These are phyloP conservation scores for Chrysina gloriosa DNA, from an alignment of 2,888 invertebrate genomes.

Conservation along the genomic window DNA sequence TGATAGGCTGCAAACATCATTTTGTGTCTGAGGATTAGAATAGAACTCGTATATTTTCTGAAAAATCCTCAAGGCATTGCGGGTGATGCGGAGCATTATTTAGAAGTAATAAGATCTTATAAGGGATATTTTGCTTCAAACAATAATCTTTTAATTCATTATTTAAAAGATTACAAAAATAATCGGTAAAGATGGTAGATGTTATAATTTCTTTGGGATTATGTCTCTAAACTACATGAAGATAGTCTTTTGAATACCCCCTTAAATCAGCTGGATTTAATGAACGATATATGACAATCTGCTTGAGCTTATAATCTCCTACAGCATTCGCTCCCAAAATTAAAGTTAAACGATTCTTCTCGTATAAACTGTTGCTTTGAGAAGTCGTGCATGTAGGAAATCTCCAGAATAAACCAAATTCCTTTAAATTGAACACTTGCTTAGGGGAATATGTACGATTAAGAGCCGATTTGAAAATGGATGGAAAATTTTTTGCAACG, in stretches of 20 bases:
- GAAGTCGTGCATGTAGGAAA: background rate
- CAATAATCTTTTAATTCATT: slow-evolving; percentile 34
- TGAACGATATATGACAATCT: slow-evolving; percentile 5
- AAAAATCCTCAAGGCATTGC: slow-evolving; percentile 29
- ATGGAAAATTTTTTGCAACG: slow-evolving; percentile 6
- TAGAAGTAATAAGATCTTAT: slow-evolving; percentile 15
- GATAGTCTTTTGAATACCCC: slow-evolving; percentile 27
- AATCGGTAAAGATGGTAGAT: slow-evolving; percentile 11
- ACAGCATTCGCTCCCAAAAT: slow-evolving; percentile 25
- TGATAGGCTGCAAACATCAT: slow-evolving; percentile 8
- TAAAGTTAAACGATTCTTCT: slow-evolving; percentile 9
- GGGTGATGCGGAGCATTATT: slow-evolving; percentile 10
- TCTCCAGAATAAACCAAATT: slow-evolving; percentile 13
- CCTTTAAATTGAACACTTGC: slow-evolving; percentile 21
- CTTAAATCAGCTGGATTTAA: background rate
- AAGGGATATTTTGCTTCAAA: slow-evolving; percentile 14
- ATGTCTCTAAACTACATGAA: slow-evolving; percentile 22
- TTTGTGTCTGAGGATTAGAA: slow-evolving; percentile 5
- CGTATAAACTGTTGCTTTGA: background rate
- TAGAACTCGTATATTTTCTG: slow-evolving; percentile 19
- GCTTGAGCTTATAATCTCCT: slow-evolving; percentile 25
- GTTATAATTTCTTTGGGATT: slow-evolving; percentile 19
- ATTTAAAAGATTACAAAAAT: slow-evolving; percentile 19
- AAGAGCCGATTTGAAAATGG: background rate
- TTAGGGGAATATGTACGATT: slow-evolving; percentile 17